Conservation (phyloP, 2,113 vertebrate genomes). For the Pygoscelis adeliae region DNA sequence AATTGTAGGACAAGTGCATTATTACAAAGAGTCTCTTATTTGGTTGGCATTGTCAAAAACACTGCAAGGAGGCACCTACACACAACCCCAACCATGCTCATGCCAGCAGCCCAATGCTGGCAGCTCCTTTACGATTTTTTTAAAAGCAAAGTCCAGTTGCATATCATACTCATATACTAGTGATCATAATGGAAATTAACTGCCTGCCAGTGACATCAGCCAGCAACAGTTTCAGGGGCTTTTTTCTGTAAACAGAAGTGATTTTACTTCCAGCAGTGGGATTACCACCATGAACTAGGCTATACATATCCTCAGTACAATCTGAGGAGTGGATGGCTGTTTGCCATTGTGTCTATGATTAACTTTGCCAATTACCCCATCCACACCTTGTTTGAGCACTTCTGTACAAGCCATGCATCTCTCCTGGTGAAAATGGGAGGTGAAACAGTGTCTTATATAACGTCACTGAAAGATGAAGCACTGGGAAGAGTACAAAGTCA, state of each 20-base stretch:
- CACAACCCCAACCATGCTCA: background rate
- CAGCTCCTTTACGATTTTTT: background rate
- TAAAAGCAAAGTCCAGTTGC: background rate
- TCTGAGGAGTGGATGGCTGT: background rate
- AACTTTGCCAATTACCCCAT: background rate
- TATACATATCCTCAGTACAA: background rate
- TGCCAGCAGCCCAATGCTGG: background rate
- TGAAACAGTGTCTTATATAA: background rate
- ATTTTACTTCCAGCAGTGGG: background rate
- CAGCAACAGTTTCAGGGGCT: background rate
- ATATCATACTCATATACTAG: background rate
- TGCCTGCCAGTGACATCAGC: background rate
- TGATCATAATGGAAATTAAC: background rate
- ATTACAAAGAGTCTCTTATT: background rate
- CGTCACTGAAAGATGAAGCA: background rate
- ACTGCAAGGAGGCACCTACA: background rate
- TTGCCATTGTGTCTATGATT: background rate
- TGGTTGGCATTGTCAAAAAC: background rate
- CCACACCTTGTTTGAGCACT: background rate
- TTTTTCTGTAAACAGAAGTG: background rate
- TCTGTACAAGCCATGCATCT: background rate
- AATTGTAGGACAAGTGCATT: no score
- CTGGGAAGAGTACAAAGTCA: background rate
- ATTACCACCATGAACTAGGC: background rate
- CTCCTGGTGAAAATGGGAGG: background rate